These are phyloP conservation scores for Amphiprion clarkii DNA, from an alignment of 2,797 vertebrate genomes.

Conservation along the genomic window DNA sequence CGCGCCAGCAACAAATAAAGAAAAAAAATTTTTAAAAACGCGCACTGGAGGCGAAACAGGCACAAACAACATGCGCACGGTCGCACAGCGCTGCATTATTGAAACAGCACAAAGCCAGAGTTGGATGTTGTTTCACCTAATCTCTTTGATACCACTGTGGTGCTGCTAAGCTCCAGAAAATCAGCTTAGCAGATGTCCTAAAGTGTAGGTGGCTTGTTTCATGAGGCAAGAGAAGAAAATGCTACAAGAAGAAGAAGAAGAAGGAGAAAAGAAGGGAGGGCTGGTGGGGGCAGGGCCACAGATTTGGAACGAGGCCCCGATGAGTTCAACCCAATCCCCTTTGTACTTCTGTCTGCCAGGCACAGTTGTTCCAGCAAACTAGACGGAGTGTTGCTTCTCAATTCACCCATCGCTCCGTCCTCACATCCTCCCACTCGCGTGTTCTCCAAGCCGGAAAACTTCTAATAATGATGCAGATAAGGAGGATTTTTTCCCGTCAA, in stretches of 20 bases:
- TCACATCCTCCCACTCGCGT: constrained; percentile 34
- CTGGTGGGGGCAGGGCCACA: constrained; percentile 59
- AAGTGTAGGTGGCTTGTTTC: constrained; percentile 86
- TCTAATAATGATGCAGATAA: constrained; percentile 51
- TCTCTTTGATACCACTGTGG: constrained; percentile 85
- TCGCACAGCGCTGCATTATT: constrained; percentile 66
- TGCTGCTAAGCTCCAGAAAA: constrained; percentile 85
- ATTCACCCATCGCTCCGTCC: constrained; percentile 36
- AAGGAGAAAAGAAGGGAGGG: constrained; percentile 28
- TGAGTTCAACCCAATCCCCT: constrained; percentile 64
- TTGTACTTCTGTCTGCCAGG: constrained; percentile 60
- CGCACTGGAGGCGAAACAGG: neutral
- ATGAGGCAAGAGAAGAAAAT: constrained; percentile 75
- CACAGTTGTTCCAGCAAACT: constrained; percentile 59
- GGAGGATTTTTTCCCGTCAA: constrained; percentile 39
- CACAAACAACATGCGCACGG: constrained; percentile 47
- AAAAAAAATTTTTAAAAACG: neutral
- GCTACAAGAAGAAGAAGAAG: constrained; percentile 57
- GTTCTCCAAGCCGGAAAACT: constrained; percentile 38
- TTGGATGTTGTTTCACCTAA: constrained; percentile 86
- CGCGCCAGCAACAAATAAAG: no score
- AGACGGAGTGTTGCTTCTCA: constrained; percentile 22
- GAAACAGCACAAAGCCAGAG: constrained; percentile 82
- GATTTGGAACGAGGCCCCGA: constrained; percentile 63
- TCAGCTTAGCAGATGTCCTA: constrained; percentile 87